Percentiles rank a stretch among this genome's conserved stretches.
Evolutionary conservation across 2,888 invertebrate species (phyloP).

Genomic region (Fragum fragum): DNA sequence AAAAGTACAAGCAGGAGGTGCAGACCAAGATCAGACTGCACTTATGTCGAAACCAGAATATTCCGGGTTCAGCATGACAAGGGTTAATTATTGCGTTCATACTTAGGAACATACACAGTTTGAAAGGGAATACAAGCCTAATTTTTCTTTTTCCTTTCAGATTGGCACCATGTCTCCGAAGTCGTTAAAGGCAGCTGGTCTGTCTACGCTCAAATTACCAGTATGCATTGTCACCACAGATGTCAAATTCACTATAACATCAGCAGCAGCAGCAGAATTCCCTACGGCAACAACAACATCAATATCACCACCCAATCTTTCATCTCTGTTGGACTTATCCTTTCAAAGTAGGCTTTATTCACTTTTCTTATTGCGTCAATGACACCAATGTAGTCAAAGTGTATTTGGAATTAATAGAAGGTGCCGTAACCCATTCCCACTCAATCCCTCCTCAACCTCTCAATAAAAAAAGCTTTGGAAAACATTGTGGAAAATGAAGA

Average conservation of each 20-base stretch:
- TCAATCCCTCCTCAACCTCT: too few relatives aligned
- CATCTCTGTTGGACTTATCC: conserved; percentile 73
- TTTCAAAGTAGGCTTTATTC: conserved; percentile 29
- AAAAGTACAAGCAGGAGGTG: too few relatives aligned
- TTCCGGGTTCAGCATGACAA: too few relatives aligned
- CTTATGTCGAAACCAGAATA: too few relatives aligned
- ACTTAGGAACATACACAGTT: too few relatives aligned
- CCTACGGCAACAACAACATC: conserved; percentile 35
- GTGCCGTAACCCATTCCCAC: too few relatives aligned
- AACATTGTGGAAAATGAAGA: too few relatives aligned
- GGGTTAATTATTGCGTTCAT: too few relatives aligned
- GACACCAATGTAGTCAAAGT: background rate
- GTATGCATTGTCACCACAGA: conserved; percentile 16
- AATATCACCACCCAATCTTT: conserved; percentile 78
- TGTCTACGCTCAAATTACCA: conserved; percentile 45
- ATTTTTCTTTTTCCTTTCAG: conserved; percentile 33
- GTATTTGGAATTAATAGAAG: too few relatives aligned
- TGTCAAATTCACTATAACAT: background rate
- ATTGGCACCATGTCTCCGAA: conserved; percentile 61
- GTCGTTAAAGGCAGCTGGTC: conserved; percentile 63
- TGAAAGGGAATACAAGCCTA: too few relatives aligned
- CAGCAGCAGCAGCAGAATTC: conserved; percentile 4
- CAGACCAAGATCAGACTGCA: too few relatives aligned
- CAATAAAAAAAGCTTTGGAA: too few relatives aligned
- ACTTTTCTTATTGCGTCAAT: background rate